Evolutionary conservation across 2,113 vertebrate species (phyloP).

Genomic region (Hippocampus barbouri): DNA sequence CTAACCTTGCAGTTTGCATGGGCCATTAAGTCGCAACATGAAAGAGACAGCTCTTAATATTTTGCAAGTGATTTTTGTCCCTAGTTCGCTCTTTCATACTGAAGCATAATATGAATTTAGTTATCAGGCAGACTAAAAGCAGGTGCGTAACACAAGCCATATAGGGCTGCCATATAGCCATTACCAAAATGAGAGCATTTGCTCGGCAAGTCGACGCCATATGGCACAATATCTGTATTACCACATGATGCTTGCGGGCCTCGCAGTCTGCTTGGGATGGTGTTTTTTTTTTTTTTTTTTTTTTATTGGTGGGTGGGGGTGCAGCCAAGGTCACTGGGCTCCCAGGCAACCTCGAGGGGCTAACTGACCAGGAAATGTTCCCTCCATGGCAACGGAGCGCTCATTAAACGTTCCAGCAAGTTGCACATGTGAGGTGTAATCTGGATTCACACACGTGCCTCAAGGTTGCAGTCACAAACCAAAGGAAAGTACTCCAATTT

Average conservation of each 20-base stretch:
- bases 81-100: neutral
- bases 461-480: conserved; percentile 32
- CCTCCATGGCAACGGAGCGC: conserved; percentile 45
- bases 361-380: conserved; percentile 85
- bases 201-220: conserved; percentile 16
- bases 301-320: too few relatives aligned
- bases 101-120: neutral
- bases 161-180: neutral
- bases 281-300: too few relatives aligned
- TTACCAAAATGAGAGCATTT: conserved; percentile 8
- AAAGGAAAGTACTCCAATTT: conserved; percentile 12
- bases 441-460: conserved; percentile 16
- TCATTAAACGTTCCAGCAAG: conserved; percentile 34
- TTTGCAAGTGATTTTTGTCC: neutral
- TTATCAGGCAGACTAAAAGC: neutral
- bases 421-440: conserved; percentile 32
- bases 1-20: neutral
- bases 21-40: neutral
- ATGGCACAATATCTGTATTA: conserved; percentile 53
- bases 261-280: conserved; percentile 50
- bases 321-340: conserved; percentile 58
- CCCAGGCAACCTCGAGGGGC: conserved; percentile 80
- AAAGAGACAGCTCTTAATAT: neutral
- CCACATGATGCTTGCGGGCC: conserved; percentile 55
- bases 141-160: neutral